Base-by-base conservation (phyloP, 2,888 invertebrate genomes). In the Gari tellinella region DNA sequence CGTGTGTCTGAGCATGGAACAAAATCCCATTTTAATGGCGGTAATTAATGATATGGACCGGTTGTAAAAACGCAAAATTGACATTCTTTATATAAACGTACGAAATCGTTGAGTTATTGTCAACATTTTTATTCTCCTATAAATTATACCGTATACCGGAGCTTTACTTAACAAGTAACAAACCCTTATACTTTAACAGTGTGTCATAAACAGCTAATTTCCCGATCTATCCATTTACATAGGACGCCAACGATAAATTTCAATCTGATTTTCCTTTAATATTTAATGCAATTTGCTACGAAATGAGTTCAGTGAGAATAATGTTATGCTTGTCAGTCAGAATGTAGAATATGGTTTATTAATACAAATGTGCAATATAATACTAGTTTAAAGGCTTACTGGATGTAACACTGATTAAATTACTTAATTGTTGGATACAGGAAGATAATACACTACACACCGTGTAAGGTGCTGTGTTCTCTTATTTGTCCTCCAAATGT, bases 91-190 rank as follows among this genome's bases (percentile, higher is more conserved):
- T 66, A 57, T 55, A 37, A 17, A 48, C 38, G 4, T 38, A 21
- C 23, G 38, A 72, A 67, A 67, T 73, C 53, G 56, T 65, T 61
- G 40, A 48, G 23, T 74, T 68, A 60, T 65, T 72, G 63, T 56
- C 64, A 49, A 49, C 17, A 57, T 62, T 66, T 64, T 56, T 37
- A 68, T 72, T 61, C 58, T 51, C 57, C 49, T 61, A 72, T 77
- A 72, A 72, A 77, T 67, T 68, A 77, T 65, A 65, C 64, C 63
- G 65, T 61, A 77, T 68, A 65, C 57, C 66, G 61, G 62, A 65
- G 53, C 52, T 23, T 21, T 40, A 12, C 10, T 40, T 1, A 31
- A 10, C 5, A 4, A 31, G 31, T 31, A 31, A 31, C 31, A 4
- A 31, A 4, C 31, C 31, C 31, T 4, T 31, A 10, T 10, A 31